Base-by-base conservation (phyloP, 1,140 invertebrate species). In the Atta colombica region DNA sequence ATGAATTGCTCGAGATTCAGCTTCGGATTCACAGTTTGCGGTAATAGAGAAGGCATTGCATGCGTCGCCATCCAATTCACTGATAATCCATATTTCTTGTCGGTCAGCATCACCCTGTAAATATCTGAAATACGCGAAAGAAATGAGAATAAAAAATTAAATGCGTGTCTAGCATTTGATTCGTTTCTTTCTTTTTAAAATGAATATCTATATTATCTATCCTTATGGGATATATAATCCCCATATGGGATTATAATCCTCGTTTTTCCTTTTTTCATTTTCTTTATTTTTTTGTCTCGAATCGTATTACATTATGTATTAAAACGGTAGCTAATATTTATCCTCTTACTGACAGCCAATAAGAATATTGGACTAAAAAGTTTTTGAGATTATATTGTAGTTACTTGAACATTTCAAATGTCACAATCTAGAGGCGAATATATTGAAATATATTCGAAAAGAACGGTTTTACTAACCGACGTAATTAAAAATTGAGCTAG, bases 61-160 rank as follows among this genome's bases (percentile, higher is more conserved):
- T 98, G 97, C 0, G 98, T 99, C 0, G 99, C 99, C 97, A 99
- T 98, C 89, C 99, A 96, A 94, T 98, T 99, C 14, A 99, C 97
- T 1, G 98, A 98, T 61, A 99, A 95, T 16, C 98, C 99, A 94
- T 98, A 99, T 92, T 98, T 98, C 94, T 98, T 98, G 94, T 99
- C 98, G 92, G 97, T 97, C 86, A 99, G 96, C 97, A 99, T 98
- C 90, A 98, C 96, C 92, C 98, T 97, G 96, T 99, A 99, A 94
- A 99, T 98, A 95, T 97, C 99, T 99, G 95, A 95, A 96, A 85
- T 12, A 39, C 49, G 25, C 39, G 49, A 69, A 69, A 10, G 5
- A 25, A 61, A 61, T 16, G 45, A 72, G 7, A 74, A 28, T 14
- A 18, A 25, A 25, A 25, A 25, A 74, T 74, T 82, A 82, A 21